Percentiles rank a stretch among this genome's conserved stretches.
Conservation (phyloP, 2,113 vertebrate species). For the Osmerus mordax region DNA sequence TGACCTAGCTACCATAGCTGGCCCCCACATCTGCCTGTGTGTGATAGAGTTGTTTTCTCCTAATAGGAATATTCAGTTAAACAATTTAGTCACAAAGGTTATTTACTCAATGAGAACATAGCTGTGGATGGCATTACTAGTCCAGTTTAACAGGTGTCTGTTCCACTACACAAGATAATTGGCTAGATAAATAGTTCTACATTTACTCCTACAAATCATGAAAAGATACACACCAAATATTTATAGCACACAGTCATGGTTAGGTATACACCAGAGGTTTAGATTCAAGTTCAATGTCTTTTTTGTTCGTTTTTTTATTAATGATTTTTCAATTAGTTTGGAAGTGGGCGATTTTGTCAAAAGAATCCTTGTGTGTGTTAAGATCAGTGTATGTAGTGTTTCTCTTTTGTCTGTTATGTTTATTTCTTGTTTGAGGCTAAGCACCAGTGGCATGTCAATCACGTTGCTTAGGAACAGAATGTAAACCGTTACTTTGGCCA, state of each 20-base stretch:
- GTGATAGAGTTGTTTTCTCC: constrained; percentile 58
- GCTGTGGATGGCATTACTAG: constrained; percentile 62
- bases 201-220: constrained; percentile 4
- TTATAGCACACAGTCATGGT: constrained; percentile 30
- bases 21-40: constrained; percentile 37
- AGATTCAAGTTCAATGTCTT: constrained; percentile 15
- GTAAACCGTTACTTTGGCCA: constrained; percentile 69
- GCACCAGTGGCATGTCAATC: constrained; percentile 70
- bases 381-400: constrained; percentile 49
- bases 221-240: constrained; percentile 2
- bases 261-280: constrained; percentile 21
- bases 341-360: constrained; percentile 37
- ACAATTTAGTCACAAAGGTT: constrained; percentile 28
- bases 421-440: constrained; percentile 52
- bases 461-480: constrained; percentile 70
- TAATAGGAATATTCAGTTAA: constrained; percentile 58
- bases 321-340: constrained; percentile 42
- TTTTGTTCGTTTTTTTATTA: constrained; percentile 38
- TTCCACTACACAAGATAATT: constrained; percentile 66
- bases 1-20: constrained; percentile 17
- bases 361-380: constrained; percentile 47
- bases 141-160: constrained; percentile 63
- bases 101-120: constrained; percentile 57
- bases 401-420: constrained; percentile 48
- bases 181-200: constrained; percentile 55